Evolutionary conservation across 2,888 invertebrate species (phyloP), one percentile per base, ranked within the genome.

Genomic region (Taphrorychus bicolor): DNA sequence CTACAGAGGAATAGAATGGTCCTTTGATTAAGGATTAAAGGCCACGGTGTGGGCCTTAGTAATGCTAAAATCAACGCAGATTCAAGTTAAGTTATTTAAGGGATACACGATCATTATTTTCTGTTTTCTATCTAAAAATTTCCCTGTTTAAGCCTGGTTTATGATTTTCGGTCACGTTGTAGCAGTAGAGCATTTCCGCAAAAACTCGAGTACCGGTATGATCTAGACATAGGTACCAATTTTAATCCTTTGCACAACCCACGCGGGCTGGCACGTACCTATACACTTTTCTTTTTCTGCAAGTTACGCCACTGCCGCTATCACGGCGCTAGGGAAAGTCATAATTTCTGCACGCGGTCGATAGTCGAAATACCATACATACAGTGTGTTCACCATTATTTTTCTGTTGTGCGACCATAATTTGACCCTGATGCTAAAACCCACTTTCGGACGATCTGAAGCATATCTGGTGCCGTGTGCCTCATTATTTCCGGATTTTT

Each of bases 271-370:
- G 22, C 11, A 42, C 51, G 40, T 32, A n/a, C n/a, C n/a, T n/a
- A n/a, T n/a, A 19, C 49, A 59, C 52, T 65, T 59, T 65, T 53
- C 32, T 58, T 65, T 65, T 65, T 18, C 49, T 54, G 49, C 5
- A 9, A n/a, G 66, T 66, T 66, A 60, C 66, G 66, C 66, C 57
- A 66, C 66, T 66, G 66, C 18, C 14, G 0, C 45, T n/a, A 14
- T 11, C 22, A 45, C 58, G 49, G 17, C 52, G 54, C 32, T 65
- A 59, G 66, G 53, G 66, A 66, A 66, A 66, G 66, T 66, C n/a
- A n/a, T n/a, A 59, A 60, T 56, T 60, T 59, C 56, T 32, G 19
- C 45, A 42, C 51, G 24, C 41, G 45, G 45, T 48, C 57, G 57
- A 48, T 21, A 63, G 57, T 57, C 41, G 41, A 51, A 63, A 63